Conservation (phyloP, 2,113 vertebrate species). For the Saccopteryx bilineata region DNA sequence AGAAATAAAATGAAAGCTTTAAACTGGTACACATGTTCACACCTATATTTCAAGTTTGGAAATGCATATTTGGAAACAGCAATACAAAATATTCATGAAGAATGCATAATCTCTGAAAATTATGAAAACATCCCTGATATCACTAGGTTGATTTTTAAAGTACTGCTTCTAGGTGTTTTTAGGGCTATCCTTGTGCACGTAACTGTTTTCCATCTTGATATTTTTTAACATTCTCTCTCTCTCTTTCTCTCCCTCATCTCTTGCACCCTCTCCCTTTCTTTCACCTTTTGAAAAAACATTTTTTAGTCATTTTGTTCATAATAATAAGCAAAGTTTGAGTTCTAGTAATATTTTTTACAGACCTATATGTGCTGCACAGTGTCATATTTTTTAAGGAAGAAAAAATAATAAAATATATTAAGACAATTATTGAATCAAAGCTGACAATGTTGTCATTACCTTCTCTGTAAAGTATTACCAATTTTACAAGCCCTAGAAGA, state of each 20-base stretch:
- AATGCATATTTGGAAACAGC: constrained; percentile 98
- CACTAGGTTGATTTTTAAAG: background rate
- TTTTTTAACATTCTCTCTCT: background rate
- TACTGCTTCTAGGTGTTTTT: background rate
- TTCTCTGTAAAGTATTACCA: background rate
- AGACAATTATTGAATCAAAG: background rate
- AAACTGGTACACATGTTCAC: constrained; percentile 95
- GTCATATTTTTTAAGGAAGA: background rate
- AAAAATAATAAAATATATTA: background rate
- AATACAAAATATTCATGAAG: constrained; percentile 98
- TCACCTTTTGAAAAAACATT: background rate
- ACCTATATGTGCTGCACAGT: background rate
- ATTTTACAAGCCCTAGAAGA: background rate
- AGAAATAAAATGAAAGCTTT: constrained; percentile 92
- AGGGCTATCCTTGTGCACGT: background rate
- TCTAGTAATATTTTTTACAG: background rate
- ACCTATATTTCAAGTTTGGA: constrained; percentile 97
- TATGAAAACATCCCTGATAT: constrained; percentile 98
- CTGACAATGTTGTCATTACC: background rate
- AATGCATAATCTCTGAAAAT: constrained; percentile 98
- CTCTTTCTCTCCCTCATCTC: background rate
- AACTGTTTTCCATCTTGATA: background rate
- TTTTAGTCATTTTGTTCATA: background rate
- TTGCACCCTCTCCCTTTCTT: background rate
- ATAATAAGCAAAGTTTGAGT: background rate